Base-by-base conservation (phyloP, 2,113 vertebrate species). In the Tylochromis polylepis region DNA sequence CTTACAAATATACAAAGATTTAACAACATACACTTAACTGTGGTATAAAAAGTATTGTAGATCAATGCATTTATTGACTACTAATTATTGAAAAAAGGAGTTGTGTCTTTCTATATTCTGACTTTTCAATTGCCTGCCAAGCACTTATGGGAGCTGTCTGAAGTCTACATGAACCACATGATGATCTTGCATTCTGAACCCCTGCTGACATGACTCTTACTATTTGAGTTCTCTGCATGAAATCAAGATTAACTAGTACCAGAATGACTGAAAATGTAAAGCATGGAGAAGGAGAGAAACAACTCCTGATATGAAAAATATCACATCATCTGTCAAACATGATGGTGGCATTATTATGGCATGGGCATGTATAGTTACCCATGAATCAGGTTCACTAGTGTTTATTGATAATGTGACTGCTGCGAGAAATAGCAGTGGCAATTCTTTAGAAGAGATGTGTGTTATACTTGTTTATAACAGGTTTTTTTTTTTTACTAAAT, bases 51-150 rank as follows among this genome's bases (percentile, higher is more conserved):
- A 12, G 11, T 57, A 24, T 24, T 22, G 11, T 57, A 57, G 22
- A 36, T 36, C 36, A 12, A 58, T 29, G 24, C 15, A 59, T 59
- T 29, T 29, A 59, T 58, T 0, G 57, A 59, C 57, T 29, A 29
- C 0, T 59, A 29, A 59, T 59, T 59, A 59, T 5, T 16, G 57
- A 59, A 58, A 62, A 62, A 16, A 34, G 5, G 36, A 38, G 31
- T 36, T 65, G 10, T 65, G 18, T 36, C 18, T 65, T n/a, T 65
- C 10, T 36, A 36, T 36, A 62, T 62, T 62, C 18, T n/a, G 31
- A 36, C 31, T 36, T 65, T 65, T 2, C 60, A 65, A n/a, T 65
- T 65, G 31, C 0, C 60, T 65, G 18, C 60, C 0, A 29, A 36
- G 10, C 3, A 65, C 31, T 65, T 65, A 6, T 65, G 60, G 31